phyloP scores from a whole-genome alignment of 2,797 vertebrate species.

The Denticeps clupeoides region DNA sequence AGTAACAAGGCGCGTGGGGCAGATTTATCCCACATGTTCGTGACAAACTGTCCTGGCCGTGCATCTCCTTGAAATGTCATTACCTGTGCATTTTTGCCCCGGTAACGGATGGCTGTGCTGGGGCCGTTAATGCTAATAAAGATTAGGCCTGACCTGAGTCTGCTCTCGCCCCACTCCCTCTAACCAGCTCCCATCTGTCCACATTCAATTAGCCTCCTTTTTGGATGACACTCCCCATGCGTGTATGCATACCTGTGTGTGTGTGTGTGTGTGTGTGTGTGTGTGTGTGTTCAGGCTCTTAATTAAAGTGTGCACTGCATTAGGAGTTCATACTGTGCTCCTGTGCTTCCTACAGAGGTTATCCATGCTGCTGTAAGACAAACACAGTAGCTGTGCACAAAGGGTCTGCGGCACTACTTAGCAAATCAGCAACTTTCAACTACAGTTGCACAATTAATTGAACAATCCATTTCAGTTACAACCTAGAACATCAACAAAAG shows the following conservation, averaged over 20 bases:
- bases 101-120: constrained; percentile 33
- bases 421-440: no score
- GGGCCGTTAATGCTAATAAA: constrained; percentile 56
- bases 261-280: not conserved
- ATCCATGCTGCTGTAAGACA: no score
- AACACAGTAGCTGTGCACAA: no score
- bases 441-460: no score
- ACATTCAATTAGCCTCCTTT: constrained; percentile 17
- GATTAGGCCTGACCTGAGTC: constrained; percentile 40
- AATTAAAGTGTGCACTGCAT: no score
- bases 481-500: no score
- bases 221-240: constrained; percentile 2
- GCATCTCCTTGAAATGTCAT: constrained; percentile 62
- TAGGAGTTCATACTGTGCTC: no score
- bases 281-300: not conserved
- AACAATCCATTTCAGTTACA: no score
- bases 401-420: no score
- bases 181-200: constrained; percentile 21
- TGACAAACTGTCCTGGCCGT: constrained; percentile 42
- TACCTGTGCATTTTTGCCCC: constrained; percentile 32
- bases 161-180: not conserved
- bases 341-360: no score
- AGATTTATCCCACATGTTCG: constrained; percentile 52
- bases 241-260: not conserved
- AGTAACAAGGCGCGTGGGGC: constrained; percentile 47